Conservation (phyloP, 1,140 invertebrate species). For the Polypedilum vanderplanki region DNA sequence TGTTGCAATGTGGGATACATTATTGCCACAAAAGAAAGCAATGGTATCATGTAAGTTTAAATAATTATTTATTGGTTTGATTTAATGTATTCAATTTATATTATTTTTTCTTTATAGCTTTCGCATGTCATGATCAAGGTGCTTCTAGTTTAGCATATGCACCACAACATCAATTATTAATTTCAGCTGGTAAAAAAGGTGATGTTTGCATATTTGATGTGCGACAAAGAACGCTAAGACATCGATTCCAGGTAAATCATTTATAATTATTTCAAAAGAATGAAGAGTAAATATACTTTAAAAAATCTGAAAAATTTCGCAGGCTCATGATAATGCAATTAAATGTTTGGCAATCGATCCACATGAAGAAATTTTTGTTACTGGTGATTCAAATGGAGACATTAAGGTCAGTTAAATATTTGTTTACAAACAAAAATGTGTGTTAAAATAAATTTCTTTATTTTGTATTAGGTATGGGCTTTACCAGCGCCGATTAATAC, state of each 20-base stretch:
- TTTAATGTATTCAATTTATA: not conserved
- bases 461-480: conserved; percentile 77
- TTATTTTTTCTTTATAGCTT: conserved; percentile 53
- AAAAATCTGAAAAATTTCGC: not conserved
- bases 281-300: not conserved
- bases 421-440: conserved; percentile 30
- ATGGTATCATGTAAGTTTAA: conserved; percentile 68
- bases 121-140: conserved; percentile 88
- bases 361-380: conserved; percentile 92
- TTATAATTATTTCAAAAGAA: not conserved
- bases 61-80: not conserved
- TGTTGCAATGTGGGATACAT: conserved; percentile 97
- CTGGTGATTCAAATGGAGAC: conserved; percentile 96
- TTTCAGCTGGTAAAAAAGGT: conserved; percentile 93
- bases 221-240: conserved; percentile 75
- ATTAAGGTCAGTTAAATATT: conserved; percentile 70
- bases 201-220: conserved; percentile 94
- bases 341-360: conserved; percentile 93
- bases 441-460: conserved; percentile 8
- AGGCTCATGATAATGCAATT: conserved; percentile 86
- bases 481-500: conserved; percentile 65
- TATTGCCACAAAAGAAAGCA: conserved; percentile 90
- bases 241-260: conserved; percentile 60
- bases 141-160: conserved; percentile 83
- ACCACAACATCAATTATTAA: conserved; percentile 82